A percentile compares a stretch with the other conserved stretches of the same genome.
Conservation (phyloP, 2,797 vertebrate species). For the Rhinoraja longicauda region DNA sequence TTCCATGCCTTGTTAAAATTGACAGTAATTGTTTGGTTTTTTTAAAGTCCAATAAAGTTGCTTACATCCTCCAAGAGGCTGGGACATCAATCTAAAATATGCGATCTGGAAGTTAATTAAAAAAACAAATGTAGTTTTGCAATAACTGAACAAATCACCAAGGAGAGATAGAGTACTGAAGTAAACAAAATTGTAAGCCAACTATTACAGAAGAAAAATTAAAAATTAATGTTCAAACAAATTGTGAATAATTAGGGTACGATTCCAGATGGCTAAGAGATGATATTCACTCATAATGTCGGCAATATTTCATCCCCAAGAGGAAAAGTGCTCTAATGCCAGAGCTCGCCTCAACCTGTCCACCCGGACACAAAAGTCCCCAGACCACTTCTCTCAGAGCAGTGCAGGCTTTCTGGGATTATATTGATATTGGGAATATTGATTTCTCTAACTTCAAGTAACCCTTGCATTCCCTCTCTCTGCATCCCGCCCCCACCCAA, state of each 20-base stretch:
- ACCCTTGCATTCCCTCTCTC: too few relatives aligned
- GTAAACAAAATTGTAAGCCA: neutral
- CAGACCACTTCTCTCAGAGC: neutral
- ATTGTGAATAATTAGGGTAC: neutral
- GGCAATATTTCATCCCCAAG: neutral
- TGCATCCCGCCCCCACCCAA: too few relatives aligned
- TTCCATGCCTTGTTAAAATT: neutral
- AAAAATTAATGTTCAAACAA: neutral
- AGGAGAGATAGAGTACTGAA: neutral
- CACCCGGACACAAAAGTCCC: neutral
- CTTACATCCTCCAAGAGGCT: neutral
- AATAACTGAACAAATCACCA: neutral
- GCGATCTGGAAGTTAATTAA: neutral
- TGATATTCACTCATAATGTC: neutral
- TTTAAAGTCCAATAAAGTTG: neutral
- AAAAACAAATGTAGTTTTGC: neutral
- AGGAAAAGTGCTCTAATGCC: neutral
- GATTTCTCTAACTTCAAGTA: too few relatives aligned
- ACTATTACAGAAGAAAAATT: neutral
- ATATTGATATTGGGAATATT: too few relatives aligned
- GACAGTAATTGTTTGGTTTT: neutral
- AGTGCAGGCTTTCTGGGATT: neutral
- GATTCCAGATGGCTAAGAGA: neutral
- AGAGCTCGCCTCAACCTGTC: neutral
- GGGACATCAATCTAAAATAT: neutral